Base-by-base conservation (phyloP, 1,140 invertebrate genomes). In the Epicauta chinensis region DNA sequence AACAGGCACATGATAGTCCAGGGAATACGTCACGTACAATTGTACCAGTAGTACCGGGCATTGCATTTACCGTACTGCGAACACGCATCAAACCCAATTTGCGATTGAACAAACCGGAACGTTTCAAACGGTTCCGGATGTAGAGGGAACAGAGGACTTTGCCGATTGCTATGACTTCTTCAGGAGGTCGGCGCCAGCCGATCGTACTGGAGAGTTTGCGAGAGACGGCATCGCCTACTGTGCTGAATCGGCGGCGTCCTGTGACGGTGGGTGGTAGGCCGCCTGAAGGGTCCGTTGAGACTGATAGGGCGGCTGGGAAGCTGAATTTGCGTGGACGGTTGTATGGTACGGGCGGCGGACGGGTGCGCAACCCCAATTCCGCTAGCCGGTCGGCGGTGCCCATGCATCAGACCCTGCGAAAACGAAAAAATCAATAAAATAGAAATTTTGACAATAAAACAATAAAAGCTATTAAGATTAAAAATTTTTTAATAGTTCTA, bases 121-220 rank as follows among this genome's bases (percentile, higher is more conserved):
- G 69, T 55, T 83, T 81, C 12, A 87, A 61, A 1, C 83, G 75
- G 30, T 73, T 75, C 15, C 81, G 76, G 17, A 87, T 79, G 56
- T 85, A 86, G 37, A 82, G 80, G 2, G 75, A 76, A 60, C 82
- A 83, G 0, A 87, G 63, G 2, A 54, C 59, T 37, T 55, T 42
- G 1, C 62, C 82, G 77, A 73, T 81, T 68, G 2, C 75, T 69
- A 81, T 75, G 1, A 80, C 77, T 37, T 82, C 75, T 51, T 80
- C 74, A 0, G 77, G 70, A 6, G 79, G 76, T 29, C 74, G 66
- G 43, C 81, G 73, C 83, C 82, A 86, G 5, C 82, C 81, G 32
- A 84, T 83, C 0, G 81, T 83, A n/a, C 79, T 77, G 12, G 82
- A 85, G 15, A 87, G 67, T 60, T 86, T 86, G 30, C 84, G 67